Evolutionary conservation across 1,140 invertebrate species (phyloP), one percentile per base, ranked within the genome.

Genomic region (Pseudobourletiella spinata): DNA sequence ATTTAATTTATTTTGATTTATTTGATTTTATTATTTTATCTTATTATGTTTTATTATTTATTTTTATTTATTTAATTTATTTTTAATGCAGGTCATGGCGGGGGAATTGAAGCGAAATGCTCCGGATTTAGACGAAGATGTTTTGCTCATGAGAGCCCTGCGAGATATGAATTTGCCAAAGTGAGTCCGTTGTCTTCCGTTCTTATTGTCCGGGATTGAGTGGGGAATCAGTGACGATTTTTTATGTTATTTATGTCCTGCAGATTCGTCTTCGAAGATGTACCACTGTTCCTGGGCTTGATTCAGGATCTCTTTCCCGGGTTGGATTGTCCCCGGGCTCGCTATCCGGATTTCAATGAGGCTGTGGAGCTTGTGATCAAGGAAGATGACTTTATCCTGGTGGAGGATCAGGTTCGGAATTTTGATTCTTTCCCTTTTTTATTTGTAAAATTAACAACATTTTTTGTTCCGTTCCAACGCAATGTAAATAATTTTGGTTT

Each of bases 91-190:
- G 50, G 50, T 90, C 6, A 92, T 91, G 87, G 90, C 91, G 1
- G 89, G 89, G 8, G 86, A 91, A 25, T 77, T 93, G 69, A 89
- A 89, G 71, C 78, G 88, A 65, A 83, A 82, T 35, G 84, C 86
- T 14, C 79, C 82, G 3, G 83, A 89, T 61, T 76, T 91, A 1
- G 81, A 85, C 3, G 91, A 95, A 77, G 83, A 88, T 69, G 81
- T 92, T 50, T 85, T 94, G 0, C 77, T 94, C 1, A 92, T 94
- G 89, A 81, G 88, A 72, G 89, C 89, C 6, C 76, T 95, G 15
- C 82, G 86, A 71, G 91, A 95, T 71, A 91, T 93, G 86, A 94
- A 94, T 75, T 79, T 90, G 67, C 89, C 92, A 0, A 95, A 95
- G 74, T 93, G 94, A 73, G 84, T 93, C 32, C 8, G 32, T 15